Percentiles rank a stretch among this genome's conserved stretches.
Conservation (phyloP, 2,797 vertebrate species). For the Poeciliopsis gracilis region DNA sequence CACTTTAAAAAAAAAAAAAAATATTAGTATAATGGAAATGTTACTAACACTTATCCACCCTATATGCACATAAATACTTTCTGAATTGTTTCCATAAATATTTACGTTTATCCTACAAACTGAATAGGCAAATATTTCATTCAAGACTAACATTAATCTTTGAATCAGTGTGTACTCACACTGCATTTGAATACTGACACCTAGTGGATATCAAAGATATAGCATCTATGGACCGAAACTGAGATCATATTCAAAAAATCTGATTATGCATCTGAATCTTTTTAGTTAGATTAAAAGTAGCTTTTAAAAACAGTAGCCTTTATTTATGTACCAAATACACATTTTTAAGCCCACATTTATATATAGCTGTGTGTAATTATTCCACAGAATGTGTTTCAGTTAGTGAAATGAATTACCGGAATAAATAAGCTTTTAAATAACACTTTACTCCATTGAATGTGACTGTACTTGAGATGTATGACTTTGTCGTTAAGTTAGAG, state of each 20-base stretch:
- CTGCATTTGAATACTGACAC: constrained; percentile 33
- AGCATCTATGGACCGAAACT: constrained; percentile 7
- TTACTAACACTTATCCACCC: neutral
- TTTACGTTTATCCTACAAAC: neutral
- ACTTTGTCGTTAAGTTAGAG: constrained; percentile 16
- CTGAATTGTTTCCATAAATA: neutral
- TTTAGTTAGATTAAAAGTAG: neutral
- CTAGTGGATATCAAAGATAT: constrained; percentile 46
- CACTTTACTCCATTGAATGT: neutral
- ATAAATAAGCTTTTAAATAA: neutral
- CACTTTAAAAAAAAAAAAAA: too few relatives aligned
- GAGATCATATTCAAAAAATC: neutral
- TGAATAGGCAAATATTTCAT: neutral
- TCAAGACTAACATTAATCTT: neutral
- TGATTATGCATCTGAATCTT: neutral
- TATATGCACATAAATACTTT: neutral
- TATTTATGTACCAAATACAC: neutral
- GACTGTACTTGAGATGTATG: neutral
- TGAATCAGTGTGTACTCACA: neutral
- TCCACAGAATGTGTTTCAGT: neutral
- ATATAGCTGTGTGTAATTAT: neutral
- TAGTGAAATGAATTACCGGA: neutral
- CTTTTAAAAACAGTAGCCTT: neutral
- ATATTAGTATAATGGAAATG: neutral
- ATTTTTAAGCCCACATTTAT: neutral